Evolutionary conservation across 2,797 vertebrate genomes (phyloP).

Genomic region (Pantherophis vulpinus): DNA sequence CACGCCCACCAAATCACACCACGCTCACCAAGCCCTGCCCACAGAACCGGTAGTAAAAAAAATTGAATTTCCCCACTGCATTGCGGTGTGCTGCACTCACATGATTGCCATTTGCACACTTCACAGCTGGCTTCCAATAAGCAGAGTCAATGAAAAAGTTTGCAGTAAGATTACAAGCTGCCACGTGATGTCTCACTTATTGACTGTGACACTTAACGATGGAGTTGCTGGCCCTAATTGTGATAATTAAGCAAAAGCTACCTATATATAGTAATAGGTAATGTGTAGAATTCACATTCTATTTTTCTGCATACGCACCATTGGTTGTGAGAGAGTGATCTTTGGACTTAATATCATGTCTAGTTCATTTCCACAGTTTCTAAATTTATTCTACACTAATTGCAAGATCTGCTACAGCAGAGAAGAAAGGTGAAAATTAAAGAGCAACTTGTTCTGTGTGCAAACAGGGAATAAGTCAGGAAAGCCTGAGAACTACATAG

Average conservation of each 20-base stretch:
- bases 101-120: neutral
- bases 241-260: neutral
- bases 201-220: neutral
- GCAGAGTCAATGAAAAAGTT: neutral
- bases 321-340: neutral
- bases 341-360: slow-evolving; percentile 18
- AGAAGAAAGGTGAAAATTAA: neutral
- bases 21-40: no score
- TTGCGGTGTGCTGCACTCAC: neutral
- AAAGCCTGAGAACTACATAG: neutral
- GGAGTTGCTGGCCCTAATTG: neutral
- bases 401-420: neutral
- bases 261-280: neutral
- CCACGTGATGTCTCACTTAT: neutral
- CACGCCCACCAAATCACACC: no score
- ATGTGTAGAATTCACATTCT: neutral
- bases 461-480: neutral
- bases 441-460: neutral
- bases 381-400: slow-evolving; percentile 46
- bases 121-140: neutral
- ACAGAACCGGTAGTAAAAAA: no score
- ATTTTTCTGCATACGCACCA: slow-evolving; percentile 21
- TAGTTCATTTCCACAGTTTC: slow-evolving; percentile 11
- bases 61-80: no score
- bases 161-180: neutral